Conservation (phyloP, 2,888 invertebrate genomes). For the Amphipyra tragopoginis region DNA sequence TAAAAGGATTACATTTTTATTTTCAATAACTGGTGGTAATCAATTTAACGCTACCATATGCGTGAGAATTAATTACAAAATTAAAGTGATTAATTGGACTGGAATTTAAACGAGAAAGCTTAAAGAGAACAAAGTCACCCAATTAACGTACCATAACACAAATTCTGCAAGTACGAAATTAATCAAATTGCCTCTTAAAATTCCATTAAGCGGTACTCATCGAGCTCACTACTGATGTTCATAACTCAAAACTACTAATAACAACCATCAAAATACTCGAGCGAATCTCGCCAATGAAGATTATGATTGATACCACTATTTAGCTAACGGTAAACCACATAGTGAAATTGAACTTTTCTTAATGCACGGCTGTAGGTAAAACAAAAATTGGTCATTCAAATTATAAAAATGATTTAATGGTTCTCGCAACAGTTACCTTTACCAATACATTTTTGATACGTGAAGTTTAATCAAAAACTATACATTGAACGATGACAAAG, state of each 20-base stretch:
- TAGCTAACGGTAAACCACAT: constrained; percentile 78
- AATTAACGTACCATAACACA: constrained; percentile 49
- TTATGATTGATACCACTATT: constrained; percentile 82
- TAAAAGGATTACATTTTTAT: constrained; percentile 9
- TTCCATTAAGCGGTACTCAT: constrained; percentile 71
- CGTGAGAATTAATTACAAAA: constrained; percentile 34
- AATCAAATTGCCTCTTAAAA: constrained; percentile 73
- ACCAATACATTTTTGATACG: constrained; percentile 47
- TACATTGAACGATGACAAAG: constrained; percentile 58
- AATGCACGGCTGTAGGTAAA: constrained; percentile 66
- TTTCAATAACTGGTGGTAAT: constrained; percentile 17
- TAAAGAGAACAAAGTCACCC: constrained; percentile 36
- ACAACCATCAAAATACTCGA: constrained; percentile 74
- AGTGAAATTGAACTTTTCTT: constrained; percentile 69
- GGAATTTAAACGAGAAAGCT: constrained; percentile 36
- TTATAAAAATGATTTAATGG: constrained; percentile 66
- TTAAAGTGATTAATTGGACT: constrained; percentile 41
- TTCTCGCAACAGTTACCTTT: constrained; percentile 52
- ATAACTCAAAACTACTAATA: constrained; percentile 71
- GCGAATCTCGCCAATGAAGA: constrained; percentile 74
- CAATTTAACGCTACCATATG: constrained; percentile 25
- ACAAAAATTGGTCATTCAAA: constrained; percentile 64
- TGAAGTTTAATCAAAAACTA: constrained; percentile 40
- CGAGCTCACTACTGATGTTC: constrained; percentile 62
- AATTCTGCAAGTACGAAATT: constrained; percentile 57